Percentiles rank a stretch among this genome's conserved stretches.
phyloP scores from a whole-genome alignment of 2,113 vertebrate species.

The Gallinago media region DNA sequence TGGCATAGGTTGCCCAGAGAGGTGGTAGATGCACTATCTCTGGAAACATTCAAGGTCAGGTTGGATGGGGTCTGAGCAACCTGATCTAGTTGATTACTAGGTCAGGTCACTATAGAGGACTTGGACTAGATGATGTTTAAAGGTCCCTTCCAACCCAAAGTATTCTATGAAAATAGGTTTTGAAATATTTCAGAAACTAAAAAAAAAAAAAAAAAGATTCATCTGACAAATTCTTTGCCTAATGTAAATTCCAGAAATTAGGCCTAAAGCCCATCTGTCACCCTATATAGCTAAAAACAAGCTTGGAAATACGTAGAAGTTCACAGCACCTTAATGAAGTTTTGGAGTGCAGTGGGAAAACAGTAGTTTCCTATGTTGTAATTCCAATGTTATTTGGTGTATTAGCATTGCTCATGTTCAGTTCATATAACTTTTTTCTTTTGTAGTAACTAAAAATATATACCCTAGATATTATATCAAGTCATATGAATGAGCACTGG shows the following conservation, averaged over 20 bases:
- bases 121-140: background rate
- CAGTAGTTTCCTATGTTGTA: slow-evolving; percentile 15
- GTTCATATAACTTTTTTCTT: background rate
- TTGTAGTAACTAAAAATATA: background rate
- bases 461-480: slow-evolving; percentile 2
- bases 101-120: background rate
- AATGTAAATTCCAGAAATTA: background rate
- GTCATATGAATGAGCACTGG: background rate
- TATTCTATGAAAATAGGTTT: background rate
- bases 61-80: background rate
- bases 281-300: background rate
- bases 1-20: background rate
- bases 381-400: slow-evolving; percentile 41
- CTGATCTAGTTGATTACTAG: background rate
- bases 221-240: background rate
- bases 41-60: background rate
- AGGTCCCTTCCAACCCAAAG: background rate
- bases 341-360: background rate
- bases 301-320: slow-evolving; percentile 26
- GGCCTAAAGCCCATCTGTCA: slow-evolving; percentile 11
- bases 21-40: background rate
- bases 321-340: slow-evolving; percentile 26
- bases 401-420: slow-evolving; percentile 37
- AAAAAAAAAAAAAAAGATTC: background rate
- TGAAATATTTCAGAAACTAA: background rate